Percentiles rank a stretch among this genome's conserved stretches.
Evolutionary conservation across 2,888 invertebrate genomes (phyloP).

Genomic region (Latheticus oryzae): DNA sequence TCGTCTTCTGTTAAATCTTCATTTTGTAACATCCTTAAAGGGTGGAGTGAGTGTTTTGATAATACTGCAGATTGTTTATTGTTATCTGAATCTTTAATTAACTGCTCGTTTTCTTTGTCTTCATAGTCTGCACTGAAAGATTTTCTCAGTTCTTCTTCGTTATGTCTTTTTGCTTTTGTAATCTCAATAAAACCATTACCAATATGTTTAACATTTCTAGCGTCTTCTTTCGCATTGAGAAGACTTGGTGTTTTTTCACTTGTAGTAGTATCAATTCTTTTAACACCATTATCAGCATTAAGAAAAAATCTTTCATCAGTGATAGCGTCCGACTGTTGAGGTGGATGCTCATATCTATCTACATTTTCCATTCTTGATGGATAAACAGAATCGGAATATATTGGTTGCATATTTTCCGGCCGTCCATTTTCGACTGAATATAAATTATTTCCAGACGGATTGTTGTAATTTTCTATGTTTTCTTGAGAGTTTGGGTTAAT

Average conservation of each 20-base stretch:
- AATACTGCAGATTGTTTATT: constrained; percentile 11
- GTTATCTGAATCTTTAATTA: neutral
- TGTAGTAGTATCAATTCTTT: constrained; percentile 1
- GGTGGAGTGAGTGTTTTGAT: constrained; percentile 20
- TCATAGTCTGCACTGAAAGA: neutral
- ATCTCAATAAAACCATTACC: constrained; percentile 35
- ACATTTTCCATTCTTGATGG: neutral
- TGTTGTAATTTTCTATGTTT: constrained; percentile 12
- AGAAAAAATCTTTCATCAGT: constrained; percentile 20
- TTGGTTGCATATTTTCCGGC: constrained; percentile 12
- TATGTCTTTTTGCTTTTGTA: constrained; percentile 9
- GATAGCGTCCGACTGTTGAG: neutral
- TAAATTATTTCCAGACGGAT: constrained; percentile 29
- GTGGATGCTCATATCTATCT: constrained; percentile 8
- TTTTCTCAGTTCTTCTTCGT: neutral
- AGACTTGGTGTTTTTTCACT: neutral
- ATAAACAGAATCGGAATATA: constrained; percentile 3
- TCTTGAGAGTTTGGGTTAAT: constrained; percentile 5
- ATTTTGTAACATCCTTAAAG: constrained; percentile 14
- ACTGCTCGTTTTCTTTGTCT: neutral
- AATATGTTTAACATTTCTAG: constrained; percentile 11
- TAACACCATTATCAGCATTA: constrained; percentile 6
- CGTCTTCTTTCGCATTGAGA: neutral
- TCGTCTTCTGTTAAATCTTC: neutral
- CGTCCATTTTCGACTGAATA: constrained; percentile 31